Evolutionary conservation across 1,140 invertebrate species (phyloP).

Genomic region (Asobara japonica): DNA sequence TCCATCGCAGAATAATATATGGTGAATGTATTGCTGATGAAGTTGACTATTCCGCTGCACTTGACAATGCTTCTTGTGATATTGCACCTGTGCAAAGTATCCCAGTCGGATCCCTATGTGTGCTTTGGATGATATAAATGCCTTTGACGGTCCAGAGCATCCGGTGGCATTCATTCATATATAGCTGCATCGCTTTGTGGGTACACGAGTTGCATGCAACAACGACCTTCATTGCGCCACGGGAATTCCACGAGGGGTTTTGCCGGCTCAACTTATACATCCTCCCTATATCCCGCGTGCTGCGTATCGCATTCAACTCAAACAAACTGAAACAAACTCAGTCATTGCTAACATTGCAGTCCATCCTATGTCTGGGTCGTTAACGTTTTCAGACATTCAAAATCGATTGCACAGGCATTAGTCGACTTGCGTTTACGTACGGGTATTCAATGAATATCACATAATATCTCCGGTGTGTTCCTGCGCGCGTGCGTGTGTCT

Average conservation of each 20-base stretch:
- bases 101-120: constrained; percentile 1
- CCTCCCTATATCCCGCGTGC: not conserved
- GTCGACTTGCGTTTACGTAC: constrained; percentile 26
- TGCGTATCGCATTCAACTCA: constrained; percentile 6
- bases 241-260: constrained; percentile 24
- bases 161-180: constrained; percentile 32
- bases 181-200: not conserved
- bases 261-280: constrained; percentile 20
- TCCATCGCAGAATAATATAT: too few relatives aligned
- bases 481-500: too few relatives aligned
- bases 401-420: constrained; percentile 5
- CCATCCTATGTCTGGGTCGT: not conserved
- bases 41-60: too few relatives aligned
- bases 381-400: constrained; percentile 29
- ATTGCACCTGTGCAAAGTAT: constrained; percentile 5
- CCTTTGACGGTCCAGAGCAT: not conserved
- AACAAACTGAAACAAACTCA: too few relatives aligned
- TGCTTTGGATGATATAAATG: constrained; percentile 20
- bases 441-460: constrained; percentile 20
- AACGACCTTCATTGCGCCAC: constrained; percentile 10
- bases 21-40: too few relatives aligned
- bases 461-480: too few relatives aligned
- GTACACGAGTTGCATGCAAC: not conserved
- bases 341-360: not conserved
- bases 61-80: constrained; percentile 19